phyloP scores from a whole-genome alignment of 2,888 invertebrate genomes.

The Boloria euphrosyne region DNA sequence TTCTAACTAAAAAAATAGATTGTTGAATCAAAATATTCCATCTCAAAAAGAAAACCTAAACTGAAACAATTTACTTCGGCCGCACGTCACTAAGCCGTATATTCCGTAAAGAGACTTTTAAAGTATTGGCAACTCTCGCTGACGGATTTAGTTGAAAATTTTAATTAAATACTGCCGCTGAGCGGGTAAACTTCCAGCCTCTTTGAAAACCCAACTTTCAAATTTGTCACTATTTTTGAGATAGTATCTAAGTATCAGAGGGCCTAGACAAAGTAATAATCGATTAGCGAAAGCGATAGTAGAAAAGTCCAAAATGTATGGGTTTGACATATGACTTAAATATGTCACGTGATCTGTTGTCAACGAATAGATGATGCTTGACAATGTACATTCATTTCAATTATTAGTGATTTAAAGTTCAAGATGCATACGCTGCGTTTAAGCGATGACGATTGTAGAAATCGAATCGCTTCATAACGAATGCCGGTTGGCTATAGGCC shows the following conservation, averaged over 20 bases:
- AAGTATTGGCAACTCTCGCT: slow-evolving; percentile 19
- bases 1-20: not conserved
- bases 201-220: slow-evolving; percentile 18
- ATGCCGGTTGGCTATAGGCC: too few relatives aligned
- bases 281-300: too few relatives aligned
- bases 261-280: too few relatives aligned
- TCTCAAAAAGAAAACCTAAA: slow-evolving; percentile 5
- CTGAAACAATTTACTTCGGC: slow-evolving; percentile 8
- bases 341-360: too few relatives aligned
- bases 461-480: too few relatives aligned
- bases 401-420: too few relatives aligned
- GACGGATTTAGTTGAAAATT: slow-evolving; percentile 19
- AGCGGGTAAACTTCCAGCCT: slow-evolving; percentile 19
- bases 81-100: not conserved
- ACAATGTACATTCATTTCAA: too few relatives aligned
- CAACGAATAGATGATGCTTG: too few relatives aligned
- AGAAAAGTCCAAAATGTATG: too few relatives aligned
- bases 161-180: slow-evolving; percentile 32
- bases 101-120: slow-evolving; percentile 13
- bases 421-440: too few relatives aligned
- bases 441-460: too few relatives aligned
- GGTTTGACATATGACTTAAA: too few relatives aligned
- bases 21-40: slow-evolving; percentile 1
- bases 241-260: not conserved
- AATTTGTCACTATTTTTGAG: slow-evolving; percentile 18